A percentile compares a stretch with the other conserved stretches of the same genome.
phyloP scores from a whole-genome alignment of 2,888 invertebrate species.

The Cephus spinipes region DNA sequence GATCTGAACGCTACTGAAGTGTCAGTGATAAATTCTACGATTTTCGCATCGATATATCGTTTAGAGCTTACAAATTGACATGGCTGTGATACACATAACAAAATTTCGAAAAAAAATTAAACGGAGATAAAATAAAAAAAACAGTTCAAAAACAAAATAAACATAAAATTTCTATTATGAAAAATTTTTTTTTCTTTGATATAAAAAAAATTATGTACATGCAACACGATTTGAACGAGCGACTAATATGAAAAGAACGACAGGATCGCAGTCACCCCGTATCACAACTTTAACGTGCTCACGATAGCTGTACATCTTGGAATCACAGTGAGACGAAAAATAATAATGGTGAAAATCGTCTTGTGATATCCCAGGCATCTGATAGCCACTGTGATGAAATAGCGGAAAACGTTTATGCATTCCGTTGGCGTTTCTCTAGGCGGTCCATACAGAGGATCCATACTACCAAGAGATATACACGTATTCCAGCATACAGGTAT shows the following conservation, averaged over 20 bases:
- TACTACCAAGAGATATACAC: background rate
- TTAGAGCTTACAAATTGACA: too few species aligned
- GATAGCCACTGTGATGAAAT: conserved; percentile 20
- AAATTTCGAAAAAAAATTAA: too few species aligned
- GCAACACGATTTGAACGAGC: background rate
- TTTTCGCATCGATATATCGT: background rate
- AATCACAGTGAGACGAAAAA: background rate
- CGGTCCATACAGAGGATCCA: conserved; percentile 13
- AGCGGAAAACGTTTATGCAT: conserved; percentile 36
- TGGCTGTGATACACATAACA: too few species aligned
- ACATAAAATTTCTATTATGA: background rate
- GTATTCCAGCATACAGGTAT: background rate
- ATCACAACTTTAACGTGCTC: background rate
- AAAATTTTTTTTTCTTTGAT: background rate
- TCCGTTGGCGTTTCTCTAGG: conserved; percentile 37
- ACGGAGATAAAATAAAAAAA: too few species aligned
- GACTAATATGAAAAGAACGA: background rate
- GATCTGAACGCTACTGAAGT: background rate
- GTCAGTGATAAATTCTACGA: background rate
- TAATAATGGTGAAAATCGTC: background rate
- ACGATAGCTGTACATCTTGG: background rate
- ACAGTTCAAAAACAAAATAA: background rate
- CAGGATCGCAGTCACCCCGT: background rate
- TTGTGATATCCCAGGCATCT: background rate
- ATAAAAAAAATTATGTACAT: background rate